These are phyloP conservation scores for Theocolax elegans DNA, from an alignment of 1,140 invertebrate genomes.

Conservation along the genomic window DNA sequence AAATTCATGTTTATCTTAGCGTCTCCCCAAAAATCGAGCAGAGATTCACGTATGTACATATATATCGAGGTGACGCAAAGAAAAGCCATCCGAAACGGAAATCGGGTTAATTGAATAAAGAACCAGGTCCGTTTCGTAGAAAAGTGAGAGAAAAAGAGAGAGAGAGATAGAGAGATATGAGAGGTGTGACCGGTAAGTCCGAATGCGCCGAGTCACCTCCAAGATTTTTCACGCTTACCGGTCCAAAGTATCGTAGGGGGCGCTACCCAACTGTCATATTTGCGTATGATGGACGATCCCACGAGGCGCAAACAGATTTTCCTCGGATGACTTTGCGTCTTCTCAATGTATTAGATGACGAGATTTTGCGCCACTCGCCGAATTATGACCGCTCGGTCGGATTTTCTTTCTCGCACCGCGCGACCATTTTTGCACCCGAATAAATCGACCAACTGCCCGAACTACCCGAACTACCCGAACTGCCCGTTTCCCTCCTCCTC, in stretches of 20 bases:
- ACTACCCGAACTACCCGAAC: conserved; percentile 19
- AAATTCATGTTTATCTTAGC: too few species aligned
- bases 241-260: neutral
- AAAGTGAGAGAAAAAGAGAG: too few species aligned
- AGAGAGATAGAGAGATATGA: too few species aligned
- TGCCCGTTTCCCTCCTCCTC: neutral
- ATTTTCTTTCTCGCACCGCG: conserved; percentile 22
- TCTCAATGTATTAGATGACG: conserved; percentile 49
- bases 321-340: conserved; percentile 56
- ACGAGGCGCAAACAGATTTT: conserved; percentile 59
- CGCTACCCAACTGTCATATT: conserved; percentile 64
- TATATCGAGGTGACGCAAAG: too few species aligned
- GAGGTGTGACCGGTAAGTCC: conserved; percentile 53
- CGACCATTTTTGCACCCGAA: conserved; percentile 14
- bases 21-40: too few species aligned
- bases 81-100: too few species aligned
- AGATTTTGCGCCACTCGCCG: conserved; percentile 29
- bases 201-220: conserved; percentile 63
- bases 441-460: neutral
- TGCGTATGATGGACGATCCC: conserved; percentile 68
- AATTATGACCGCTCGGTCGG: conserved; percentile 60
- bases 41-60: too few species aligned
- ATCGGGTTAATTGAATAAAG: neutral
- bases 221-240: conserved; percentile 63
- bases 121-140: too few species aligned